Conservation (phyloP, 2,888 invertebrate species). For the Agrotis clavis region DNA sequence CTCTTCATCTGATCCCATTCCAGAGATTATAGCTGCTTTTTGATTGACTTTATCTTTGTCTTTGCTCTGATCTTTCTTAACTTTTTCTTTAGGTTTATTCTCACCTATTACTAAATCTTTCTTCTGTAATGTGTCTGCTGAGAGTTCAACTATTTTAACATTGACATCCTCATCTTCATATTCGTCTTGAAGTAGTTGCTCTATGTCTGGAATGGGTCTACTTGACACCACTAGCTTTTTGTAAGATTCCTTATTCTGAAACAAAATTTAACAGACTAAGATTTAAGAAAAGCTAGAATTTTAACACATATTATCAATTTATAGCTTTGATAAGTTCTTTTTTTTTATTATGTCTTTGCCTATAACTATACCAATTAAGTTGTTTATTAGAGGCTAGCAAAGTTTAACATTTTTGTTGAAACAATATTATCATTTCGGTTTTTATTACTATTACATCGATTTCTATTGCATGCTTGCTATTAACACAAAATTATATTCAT, state of each 20-base stretch:
- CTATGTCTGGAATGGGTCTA: conserved; percentile 93
- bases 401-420: neutral
- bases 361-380: too few species aligned
- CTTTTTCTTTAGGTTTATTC: conserved; percentile 89
- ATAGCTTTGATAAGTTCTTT: too few species aligned
- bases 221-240: conserved; percentile 94
- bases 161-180: conserved; percentile 95
- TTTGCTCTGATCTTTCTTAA: conserved; percentile 62
- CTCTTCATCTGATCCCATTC: conserved; percentile 84
- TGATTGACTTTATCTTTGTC: conserved; percentile 69
- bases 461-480: neutral
- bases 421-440: neutral
- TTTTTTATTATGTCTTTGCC: too few species aligned
- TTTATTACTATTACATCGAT: neutral
- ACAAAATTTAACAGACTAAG: conserved; percentile 47
- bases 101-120: conserved; percentile 94
- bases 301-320: neutral
- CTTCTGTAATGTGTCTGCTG: conserved; percentile 93
- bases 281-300: too few species aligned
- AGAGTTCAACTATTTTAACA: conserved; percentile 95
- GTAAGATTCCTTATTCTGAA: conserved; percentile 93
- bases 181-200: conserved; percentile 93
- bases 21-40: conserved; percentile 74
- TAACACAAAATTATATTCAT: neutral
- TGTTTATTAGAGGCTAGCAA: neutral